A percentile compares a stretch with the other conserved stretches of the same genome.
Conservation (phyloP, 2,113 vertebrate genomes). For the Manacus vitellinus region DNA sequence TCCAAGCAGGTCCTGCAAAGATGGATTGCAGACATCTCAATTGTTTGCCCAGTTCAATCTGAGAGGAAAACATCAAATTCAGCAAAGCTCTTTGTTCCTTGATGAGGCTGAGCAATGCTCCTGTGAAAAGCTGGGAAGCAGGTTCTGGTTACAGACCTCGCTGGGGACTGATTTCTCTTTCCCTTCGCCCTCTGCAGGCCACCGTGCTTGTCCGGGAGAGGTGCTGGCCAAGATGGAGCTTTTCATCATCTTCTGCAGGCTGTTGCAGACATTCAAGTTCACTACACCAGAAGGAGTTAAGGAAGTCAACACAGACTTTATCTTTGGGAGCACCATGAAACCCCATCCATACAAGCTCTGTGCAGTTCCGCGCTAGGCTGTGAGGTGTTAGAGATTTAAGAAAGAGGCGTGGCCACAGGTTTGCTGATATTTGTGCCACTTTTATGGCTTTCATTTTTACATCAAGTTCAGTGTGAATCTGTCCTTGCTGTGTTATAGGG, state of each 20-base stretch:
- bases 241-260: constrained; percentile 63
- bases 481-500: neutral
- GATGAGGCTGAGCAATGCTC: neutral
- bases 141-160: neutral
- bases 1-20: neutral
- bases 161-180: neutral
- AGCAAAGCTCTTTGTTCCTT: neutral
- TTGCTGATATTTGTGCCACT: neutral
- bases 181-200: constrained; percentile 1
- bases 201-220: constrained; percentile 39
- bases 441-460: neutral
- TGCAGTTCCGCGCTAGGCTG: neutral
- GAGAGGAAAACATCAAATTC: neutral
- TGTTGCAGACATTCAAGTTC: constrained; percentile 56
- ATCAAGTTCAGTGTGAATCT: neutral
- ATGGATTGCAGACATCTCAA: neutral
- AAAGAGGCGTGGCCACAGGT: neutral
- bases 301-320: neutral
- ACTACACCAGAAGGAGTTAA: constrained; percentile 30
- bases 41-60: accelerated
- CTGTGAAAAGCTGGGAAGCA: neutral
- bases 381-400: neutral
- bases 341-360: constrained; percentile 39
- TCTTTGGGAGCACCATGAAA: constrained; percentile 49
- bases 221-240: constrained; percentile 56